Evolutionary conservation across 2,113 vertebrate species (phyloP).

Genomic region (Epinephelus fuscoguttatus): DNA sequence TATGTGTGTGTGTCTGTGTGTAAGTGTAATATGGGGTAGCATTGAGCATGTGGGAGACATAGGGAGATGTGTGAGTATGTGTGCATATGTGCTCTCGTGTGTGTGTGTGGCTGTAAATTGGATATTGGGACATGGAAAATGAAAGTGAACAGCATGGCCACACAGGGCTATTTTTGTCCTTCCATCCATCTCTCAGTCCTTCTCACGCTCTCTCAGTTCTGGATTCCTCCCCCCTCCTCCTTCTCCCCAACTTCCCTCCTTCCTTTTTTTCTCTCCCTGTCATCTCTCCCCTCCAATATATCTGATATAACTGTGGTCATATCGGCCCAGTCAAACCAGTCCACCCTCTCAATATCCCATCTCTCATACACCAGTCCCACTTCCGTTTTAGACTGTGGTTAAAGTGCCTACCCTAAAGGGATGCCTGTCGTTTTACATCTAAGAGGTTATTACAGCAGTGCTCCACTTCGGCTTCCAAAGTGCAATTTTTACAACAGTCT

Average conservation of each 20-base stretch:
- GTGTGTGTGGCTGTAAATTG: constrained; percentile 63
- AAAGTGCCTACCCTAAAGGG: constrained; percentile 45
- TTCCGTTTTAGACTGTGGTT: constrained; percentile 38
- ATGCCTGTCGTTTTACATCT: constrained; percentile 64
- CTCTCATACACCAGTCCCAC: constrained; percentile 39
- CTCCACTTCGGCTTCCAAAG: constrained; percentile 54
- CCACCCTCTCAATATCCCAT: constrained; percentile 28
- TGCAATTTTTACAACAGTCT: constrained; percentile 46
- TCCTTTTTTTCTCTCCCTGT: constrained; percentile 21
- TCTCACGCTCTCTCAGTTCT: constrained; percentile 58
- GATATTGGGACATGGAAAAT: constrained; percentile 77
- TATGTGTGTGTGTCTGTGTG: constrained; percentile 15
- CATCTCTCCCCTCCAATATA: constrained; percentile 30
- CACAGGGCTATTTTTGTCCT: constrained; percentile 77
- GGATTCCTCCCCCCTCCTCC: constrained; percentile 21
- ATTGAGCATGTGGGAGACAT: constrained; percentile 28
- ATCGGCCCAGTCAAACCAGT: constrained; percentile 45
- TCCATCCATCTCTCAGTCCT: constrained; percentile 67
- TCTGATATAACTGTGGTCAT: constrained; percentile 26
- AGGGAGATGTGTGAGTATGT: constrained; percentile 19
- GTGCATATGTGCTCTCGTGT: constrained; percentile 16
- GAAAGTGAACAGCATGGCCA: constrained; percentile 75
- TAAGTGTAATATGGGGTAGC: constrained; percentile 7
- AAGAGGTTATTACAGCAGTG: constrained; percentile 48
- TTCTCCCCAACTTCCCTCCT: constrained; percentile 28